phyloP scores from a whole-genome alignment of 2,888 invertebrate genomes.

The Tigriopus californicus region DNA sequence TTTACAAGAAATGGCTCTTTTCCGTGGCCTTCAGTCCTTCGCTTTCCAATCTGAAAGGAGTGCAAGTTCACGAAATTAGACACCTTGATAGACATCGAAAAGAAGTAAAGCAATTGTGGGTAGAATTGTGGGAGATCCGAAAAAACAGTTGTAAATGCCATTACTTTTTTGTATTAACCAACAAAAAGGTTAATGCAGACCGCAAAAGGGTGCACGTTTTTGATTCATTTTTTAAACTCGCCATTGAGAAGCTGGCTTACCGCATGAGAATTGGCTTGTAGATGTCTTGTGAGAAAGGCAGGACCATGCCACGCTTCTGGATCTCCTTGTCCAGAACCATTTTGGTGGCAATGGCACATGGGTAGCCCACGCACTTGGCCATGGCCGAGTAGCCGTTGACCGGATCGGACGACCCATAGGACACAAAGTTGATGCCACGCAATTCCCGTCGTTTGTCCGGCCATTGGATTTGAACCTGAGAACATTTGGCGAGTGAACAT shows the following conservation, averaged over 20 bases:
- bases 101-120: no score
- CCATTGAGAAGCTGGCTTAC: slow-evolving; percentile 33
- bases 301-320: slow-evolving; percentile 75
- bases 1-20: slow-evolving; percentile 25
- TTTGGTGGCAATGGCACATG: slow-evolving; percentile 70
- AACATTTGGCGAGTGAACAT: background rate
- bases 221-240: no score
- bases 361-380: slow-evolving; percentile 82
- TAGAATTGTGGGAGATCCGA: no score
- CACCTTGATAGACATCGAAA: no score
- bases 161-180: no score
- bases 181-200: no score
- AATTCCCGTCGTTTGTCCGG: slow-evolving; percentile 63
- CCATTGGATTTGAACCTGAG: slow-evolving; percentile 64
- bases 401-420: slow-evolving; percentile 24
- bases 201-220: no score
- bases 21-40: slow-evolving; percentile 61
- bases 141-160: no score
- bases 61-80: no score
- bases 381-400: slow-evolving; percentile 70
- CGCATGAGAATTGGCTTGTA: slow-evolving; percentile 79
- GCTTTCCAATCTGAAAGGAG: slow-evolving; percentile 24
- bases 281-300: slow-evolving; percentile 78
- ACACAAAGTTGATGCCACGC: slow-evolving; percentile 42
- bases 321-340: slow-evolving; percentile 50